These are phyloP conservation scores for Mythimna ferrago DNA, from an alignment of 2,888 invertebrate species.

Conservation along the genomic window DNA sequence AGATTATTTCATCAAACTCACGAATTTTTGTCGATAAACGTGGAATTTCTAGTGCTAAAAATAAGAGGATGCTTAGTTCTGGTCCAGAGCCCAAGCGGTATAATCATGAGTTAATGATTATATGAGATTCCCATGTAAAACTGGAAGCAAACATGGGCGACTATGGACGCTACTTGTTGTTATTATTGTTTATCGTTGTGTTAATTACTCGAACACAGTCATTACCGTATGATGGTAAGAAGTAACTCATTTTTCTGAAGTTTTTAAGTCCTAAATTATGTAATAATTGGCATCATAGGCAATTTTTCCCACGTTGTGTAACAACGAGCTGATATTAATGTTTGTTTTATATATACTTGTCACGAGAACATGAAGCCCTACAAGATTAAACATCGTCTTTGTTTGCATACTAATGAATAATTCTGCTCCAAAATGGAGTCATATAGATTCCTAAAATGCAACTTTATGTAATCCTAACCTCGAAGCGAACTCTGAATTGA, in stretches of 20 bases:
- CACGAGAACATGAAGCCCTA: not conserved
- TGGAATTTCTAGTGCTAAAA: slow-evolving; percentile 39
- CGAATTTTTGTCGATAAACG: slow-evolving; percentile 27
- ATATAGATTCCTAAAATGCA: not conserved
- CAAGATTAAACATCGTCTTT: not conserved
- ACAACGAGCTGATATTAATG: not conserved
- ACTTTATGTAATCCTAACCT: not conserved
- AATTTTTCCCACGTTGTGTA: slow-evolving; percentile 21
- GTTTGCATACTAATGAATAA: not conserved
- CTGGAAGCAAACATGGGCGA: slow-evolving; percentile 55
- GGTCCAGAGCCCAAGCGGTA: slow-evolving; percentile 5
- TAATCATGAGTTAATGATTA: slow-evolving; percentile 23
- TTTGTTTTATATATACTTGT: slow-evolving; percentile 3
- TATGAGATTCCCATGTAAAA: slow-evolving; percentile 35
- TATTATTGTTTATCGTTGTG: slow-evolving; percentile 67
- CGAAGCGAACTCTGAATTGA: not conserved
- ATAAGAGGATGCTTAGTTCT: slow-evolving; percentile 45
- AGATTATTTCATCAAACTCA: slow-evolving; percentile 16
- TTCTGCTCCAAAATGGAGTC: not conserved
- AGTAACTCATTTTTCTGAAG: not conserved
- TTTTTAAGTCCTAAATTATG: not conserved
- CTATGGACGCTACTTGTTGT: slow-evolving; percentile 50
- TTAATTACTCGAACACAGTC: slow-evolving; percentile 68
- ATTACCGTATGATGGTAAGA: slow-evolving; percentile 80
- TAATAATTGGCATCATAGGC: not conserved